phyloP scores from a whole-genome alignment of 2,888 invertebrate genomes.

The Aphodius sticticus region DNA sequence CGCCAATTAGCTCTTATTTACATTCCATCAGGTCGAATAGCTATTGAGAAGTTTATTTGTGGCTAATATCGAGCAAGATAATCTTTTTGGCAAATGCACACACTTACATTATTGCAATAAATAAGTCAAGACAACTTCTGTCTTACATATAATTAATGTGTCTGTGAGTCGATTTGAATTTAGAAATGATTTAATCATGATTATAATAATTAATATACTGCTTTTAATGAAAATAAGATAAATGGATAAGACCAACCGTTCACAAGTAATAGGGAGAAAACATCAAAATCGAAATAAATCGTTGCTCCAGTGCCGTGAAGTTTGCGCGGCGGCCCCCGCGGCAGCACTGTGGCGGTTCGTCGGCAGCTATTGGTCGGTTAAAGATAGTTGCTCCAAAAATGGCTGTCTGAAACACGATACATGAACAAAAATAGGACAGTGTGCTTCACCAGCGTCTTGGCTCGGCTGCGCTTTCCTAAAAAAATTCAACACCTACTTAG shows the following conservation, averaged over 20 bases:
- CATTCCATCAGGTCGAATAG: not conserved
- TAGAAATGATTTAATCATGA: not conserved
- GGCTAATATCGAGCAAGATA: not conserved
- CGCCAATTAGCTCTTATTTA: not conserved
- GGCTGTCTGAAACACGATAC: constrained; percentile 71
- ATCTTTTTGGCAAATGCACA: not conserved
- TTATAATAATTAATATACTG: not conserved
- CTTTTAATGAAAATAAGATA: not conserved
- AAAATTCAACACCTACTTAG: constrained; percentile 42
- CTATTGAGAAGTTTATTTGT: not conserved
- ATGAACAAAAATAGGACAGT: constrained; percentile 64
- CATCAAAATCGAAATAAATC: constrained; percentile 15
- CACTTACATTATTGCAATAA: too few relatives aligned
- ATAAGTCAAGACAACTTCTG: not conserved
- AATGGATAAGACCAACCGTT: not conserved
- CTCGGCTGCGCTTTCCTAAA: constrained; percentile 39
- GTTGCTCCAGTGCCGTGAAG: not conserved
- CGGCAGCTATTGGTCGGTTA: constrained; percentile 55
- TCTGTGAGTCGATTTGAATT: not conserved
- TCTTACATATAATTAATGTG: not conserved
- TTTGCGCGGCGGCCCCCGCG: constrained; percentile 27
- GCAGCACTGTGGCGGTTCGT: constrained; percentile 39
- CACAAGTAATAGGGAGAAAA: not conserved
- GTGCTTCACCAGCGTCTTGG: constrained; percentile 48
- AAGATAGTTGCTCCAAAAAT: constrained; percentile 72